Percentiles rank a stretch among this genome's conserved stretches.
Evolutionary conservation across 2,888 invertebrate genomes (phyloP).

Genomic region (Busseola fusca): DNA sequence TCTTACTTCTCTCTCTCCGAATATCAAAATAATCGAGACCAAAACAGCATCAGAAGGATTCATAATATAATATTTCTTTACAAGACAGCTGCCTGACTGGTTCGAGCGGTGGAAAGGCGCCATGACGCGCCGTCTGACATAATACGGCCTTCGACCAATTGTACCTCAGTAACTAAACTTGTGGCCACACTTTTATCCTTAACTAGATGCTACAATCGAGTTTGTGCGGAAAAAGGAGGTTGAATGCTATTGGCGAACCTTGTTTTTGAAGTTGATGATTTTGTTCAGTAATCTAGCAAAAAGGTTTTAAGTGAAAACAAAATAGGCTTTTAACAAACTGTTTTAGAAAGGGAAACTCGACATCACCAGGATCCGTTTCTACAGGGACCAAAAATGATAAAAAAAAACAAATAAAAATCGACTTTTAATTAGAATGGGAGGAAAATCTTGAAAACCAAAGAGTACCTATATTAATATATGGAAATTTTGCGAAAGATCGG

Average conservation of each 20-base stretch:
- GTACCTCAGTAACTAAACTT: constrained; percentile 39
- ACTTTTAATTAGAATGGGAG: not conserved
- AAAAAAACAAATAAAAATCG: not conserved
- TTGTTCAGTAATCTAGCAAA: not conserved
- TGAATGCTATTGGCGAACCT: not conserved
- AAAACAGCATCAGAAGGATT: constrained; percentile 46
- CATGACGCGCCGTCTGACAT: constrained; percentile 70
- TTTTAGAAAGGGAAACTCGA: not conserved
- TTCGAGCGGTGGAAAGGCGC: constrained; percentile 69
- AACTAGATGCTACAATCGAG: constrained; percentile 15
- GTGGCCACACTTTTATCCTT: constrained; percentile 47
- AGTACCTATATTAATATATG: no score
- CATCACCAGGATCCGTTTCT: not conserved
- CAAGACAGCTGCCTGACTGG: constrained; percentile 67
- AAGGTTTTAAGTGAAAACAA: not conserved
- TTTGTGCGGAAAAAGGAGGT: constrained; percentile 21
- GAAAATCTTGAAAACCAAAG: not conserved
- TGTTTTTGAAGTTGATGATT: constrained; percentile 16
- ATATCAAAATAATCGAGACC: constrained; percentile 26
- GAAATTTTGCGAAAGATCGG: not conserved
- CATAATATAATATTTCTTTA: constrained; percentile 40
- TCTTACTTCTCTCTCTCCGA: not conserved
- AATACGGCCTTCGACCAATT: constrained; percentile 70
- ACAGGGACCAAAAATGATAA: not conserved
- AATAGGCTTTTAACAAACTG: not conserved